These are phyloP conservation scores for Poecile atricapillus DNA, from an alignment of 2,113 vertebrate species.

Conservation along the genomic window DNA sequence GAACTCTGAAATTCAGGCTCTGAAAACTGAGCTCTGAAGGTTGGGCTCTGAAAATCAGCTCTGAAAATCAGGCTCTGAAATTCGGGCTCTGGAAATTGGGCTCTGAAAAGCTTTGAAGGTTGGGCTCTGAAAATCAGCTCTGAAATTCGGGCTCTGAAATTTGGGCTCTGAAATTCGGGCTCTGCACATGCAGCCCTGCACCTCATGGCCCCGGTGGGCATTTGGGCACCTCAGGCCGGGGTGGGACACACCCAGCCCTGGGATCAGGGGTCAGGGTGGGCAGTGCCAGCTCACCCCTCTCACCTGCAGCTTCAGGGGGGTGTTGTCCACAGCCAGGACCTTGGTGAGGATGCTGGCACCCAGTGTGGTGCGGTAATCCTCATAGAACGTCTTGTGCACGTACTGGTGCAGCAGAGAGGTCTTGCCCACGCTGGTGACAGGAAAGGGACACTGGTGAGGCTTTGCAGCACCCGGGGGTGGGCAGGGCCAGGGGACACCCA, in stretches of 20 bases:
- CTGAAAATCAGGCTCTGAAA: not conserved
- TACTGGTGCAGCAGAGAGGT: slow-evolving; percentile 82
- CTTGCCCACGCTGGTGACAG: slow-evolving; percentile 73
- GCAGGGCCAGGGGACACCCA: not conserved
- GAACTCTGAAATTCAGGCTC: not conserved
- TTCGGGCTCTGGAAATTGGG: not conserved
- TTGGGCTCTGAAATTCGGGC: not conserved
- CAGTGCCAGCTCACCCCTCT: not conserved
- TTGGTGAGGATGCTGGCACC: slow-evolving; percentile 81
- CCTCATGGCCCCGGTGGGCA: accelerated
- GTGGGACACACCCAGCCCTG: accelerated
- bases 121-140: not conserved
- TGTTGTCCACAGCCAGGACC: slow-evolving; percentile 63
- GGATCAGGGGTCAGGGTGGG: accelerated
- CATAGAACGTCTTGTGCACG: slow-evolving; percentile 75
- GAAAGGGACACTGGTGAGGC: not conserved
- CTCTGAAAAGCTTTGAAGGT: too few relatives aligned
- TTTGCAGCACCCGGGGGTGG: accelerated
- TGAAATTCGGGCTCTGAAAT: not conserved
- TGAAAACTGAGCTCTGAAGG: not conserved
- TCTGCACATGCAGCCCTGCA: not conserved
- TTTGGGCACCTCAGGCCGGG: not conserved
- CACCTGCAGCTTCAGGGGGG: slow-evolving; percentile 78
- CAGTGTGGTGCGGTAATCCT: slow-evolving; percentile 80
- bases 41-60: too few relatives aligned